Evolutionary conservation across 2,113 vertebrate species (phyloP), one percentile per base, ranked within the genome.

Genomic region (Prunella himalayana): DNA sequence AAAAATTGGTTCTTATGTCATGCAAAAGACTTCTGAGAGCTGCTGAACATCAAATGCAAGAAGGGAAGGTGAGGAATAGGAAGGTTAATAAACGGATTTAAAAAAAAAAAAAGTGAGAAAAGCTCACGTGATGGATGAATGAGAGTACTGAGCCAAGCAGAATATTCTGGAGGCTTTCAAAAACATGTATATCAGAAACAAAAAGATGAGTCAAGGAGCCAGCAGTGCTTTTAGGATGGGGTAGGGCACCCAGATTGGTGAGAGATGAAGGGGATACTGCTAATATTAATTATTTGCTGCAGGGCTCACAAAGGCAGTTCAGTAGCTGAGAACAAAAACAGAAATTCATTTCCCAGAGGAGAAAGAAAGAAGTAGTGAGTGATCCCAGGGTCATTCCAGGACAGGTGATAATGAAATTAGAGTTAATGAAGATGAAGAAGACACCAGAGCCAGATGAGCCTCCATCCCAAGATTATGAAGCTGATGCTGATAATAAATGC

Each of bases 401-500:
- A 98, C 94, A 98, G 98, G 98, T 97, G 97, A 98, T 98, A 98
- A 98, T 98, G 96, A 97, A 98, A 98, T 98, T 97, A 97, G 96
- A 97, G 95, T 95, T 98, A 97, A 98, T 97, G 97, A 97, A 97
- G 96, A 97, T 97, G 95, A 96, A 90, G 92, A 96, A 96, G 94
- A 91, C 92, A 86, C 78, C 28, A 35, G 78, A 82, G 81, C 94
- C 97, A 97, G 97, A 97, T 98, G 97, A 95, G 96, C 82, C 88
- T 93, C 83, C 37, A 35, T 77, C 72, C 63, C 77, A 87, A 76
- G 85, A 85, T 96, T 94, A 76, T 64, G 45, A 95, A 91, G 82
- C 57, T 47, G 79, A 56, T 71, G 64, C 37, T 71, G 19, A 63
- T 63, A 88, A 86, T 65, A 96, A 95, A 92, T 61, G 22, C 30